Conservation (phyloP, 2,797 vertebrate genomes). For the Coluber constrictor region DNA sequence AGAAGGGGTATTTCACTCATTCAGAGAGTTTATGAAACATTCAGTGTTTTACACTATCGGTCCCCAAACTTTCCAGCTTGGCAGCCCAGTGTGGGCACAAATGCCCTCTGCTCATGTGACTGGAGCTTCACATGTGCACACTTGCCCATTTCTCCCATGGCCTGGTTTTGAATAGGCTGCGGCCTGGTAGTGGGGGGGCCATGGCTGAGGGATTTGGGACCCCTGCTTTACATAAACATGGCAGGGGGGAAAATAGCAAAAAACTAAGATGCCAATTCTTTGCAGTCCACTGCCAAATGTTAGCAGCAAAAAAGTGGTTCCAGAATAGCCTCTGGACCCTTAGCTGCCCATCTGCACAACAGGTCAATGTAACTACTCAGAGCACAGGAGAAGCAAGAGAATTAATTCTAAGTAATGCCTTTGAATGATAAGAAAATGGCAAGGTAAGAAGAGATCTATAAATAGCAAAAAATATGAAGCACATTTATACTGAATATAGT, state of each 20-base stretch:
- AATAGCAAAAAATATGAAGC: slow-evolving; percentile 17
- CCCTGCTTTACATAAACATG: neutral
- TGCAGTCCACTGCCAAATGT: neutral
- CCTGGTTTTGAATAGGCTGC: neutral
- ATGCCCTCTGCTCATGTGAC: neutral
- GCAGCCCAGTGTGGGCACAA: too few relatives aligned
- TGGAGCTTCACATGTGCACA: neutral
- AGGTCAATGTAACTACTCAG: neutral
- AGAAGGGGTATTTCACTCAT: neutral
- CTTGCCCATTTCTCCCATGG: too few relatives aligned
- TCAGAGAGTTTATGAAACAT: neutral
- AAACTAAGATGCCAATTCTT: neutral
- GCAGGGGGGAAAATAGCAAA: neutral
- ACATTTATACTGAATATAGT: neutral
- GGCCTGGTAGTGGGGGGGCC: too few relatives aligned
- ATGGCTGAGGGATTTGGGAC: neutral
- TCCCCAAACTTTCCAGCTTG: too few relatives aligned
- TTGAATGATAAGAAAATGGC: neutral
- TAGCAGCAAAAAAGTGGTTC: neutral
- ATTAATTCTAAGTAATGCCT: neutral
- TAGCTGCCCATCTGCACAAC: neutral
- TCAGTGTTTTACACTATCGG: neutral
- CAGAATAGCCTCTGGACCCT: neutral
- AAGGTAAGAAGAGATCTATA: slow-evolving; percentile 3
- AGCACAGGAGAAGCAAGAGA: neutral